Conservation (phyloP, 2,888 invertebrate species). For the Coenonympha arcania region DNA sequence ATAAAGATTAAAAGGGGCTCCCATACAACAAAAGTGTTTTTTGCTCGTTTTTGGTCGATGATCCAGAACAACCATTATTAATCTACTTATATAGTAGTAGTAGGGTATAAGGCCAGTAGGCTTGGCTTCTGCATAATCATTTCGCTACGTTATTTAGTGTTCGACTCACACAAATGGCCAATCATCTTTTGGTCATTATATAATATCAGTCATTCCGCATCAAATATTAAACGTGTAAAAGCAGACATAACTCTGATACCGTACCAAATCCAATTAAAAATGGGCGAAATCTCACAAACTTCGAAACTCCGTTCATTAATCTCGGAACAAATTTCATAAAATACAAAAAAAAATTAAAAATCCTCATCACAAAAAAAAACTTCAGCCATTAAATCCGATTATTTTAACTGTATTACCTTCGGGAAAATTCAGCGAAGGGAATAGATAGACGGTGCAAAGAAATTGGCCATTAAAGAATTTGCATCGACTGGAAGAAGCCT, state of each 20-base stretch:
- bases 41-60: too few relatives aligned
- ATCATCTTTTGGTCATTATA: too few relatives aligned
- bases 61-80: too few relatives aligned
- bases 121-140: too few relatives aligned
- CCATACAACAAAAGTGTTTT: too few relatives aligned
- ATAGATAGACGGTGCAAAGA: constrained; percentile 7
- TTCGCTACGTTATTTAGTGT: too few relatives aligned
- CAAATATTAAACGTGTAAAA: not conserved
- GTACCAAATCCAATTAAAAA: not conserved
- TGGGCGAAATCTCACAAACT: not conserved
- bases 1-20: too few relatives aligned
- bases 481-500: constrained; percentile 27
- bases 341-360: constrained; percentile 10
- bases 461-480: constrained; percentile 27
- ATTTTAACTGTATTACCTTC: constrained; percentile 20
- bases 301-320: constrained; percentile 8
- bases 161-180: too few relatives aligned
- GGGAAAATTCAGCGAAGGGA: constrained; percentile 10
- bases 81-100: too few relatives aligned
- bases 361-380: constrained; percentile 8
- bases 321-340: not conserved
- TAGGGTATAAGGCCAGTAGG: too few relatives aligned
- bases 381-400: constrained; percentile 20
- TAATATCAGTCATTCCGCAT: too few relatives aligned
- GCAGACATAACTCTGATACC: not conserved